These are phyloP conservation scores for Papilio protenor DNA, from an alignment of 2,888 invertebrate genomes.

Conservation along the genomic window DNA sequence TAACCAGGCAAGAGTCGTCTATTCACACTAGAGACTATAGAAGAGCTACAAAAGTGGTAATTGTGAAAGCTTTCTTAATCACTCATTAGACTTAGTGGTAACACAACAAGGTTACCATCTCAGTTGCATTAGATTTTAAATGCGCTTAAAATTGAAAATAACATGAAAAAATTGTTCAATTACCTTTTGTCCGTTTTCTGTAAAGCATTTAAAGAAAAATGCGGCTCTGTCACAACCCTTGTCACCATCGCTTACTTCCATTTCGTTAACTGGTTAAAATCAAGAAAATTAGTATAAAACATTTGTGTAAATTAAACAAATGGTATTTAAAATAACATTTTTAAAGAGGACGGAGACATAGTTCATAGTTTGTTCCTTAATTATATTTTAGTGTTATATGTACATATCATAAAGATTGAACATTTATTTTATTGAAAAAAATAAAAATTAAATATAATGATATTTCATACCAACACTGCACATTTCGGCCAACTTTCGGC, in stretches of 20 bases:
- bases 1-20: background rate
- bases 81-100: too few species aligned
- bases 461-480: constrained; percentile 65
- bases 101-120: background rate
- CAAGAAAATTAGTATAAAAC: background rate
- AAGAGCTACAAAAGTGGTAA: too few species aligned
- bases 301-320: background rate
- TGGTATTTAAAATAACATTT: background rate
- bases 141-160: background rate
- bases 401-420: too few species aligned
- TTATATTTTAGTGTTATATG: too few species aligned
- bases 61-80: too few species aligned
- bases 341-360: too few species aligned
- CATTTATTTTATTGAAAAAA: background rate
- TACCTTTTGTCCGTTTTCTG: constrained; percentile 72
- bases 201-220: constrained; percentile 68
- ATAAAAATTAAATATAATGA: background rate
- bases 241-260: constrained; percentile 66
- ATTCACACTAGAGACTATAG: too few species aligned
- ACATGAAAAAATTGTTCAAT: constrained; percentile 18
- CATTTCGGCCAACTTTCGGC: constrained; percentile 66
- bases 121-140: background rate
- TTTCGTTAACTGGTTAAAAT: constrained; percentile 67
- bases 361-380: too few species aligned
- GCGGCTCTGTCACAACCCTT: constrained; percentile 75